Evolutionary conservation across 2,797 vertebrate species (phyloP).

Genomic region (Characodon lateralis): DNA sequence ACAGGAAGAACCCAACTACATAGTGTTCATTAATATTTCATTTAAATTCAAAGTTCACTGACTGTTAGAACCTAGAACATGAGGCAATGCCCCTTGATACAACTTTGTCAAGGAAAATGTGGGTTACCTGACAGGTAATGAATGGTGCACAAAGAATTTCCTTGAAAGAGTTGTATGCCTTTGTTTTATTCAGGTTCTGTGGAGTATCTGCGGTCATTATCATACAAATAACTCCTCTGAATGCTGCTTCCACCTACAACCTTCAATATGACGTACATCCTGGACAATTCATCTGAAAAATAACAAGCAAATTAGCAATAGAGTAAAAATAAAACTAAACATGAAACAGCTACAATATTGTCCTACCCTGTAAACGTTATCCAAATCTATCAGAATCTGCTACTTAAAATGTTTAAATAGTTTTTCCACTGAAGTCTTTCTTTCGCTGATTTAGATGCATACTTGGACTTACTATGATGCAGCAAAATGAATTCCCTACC

Average conservation of each 20-base stretch:
- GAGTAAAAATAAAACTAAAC: too few species aligned
- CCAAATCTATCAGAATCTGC: too few species aligned
- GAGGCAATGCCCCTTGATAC: background rate
- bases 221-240: background rate
- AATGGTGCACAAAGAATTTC: background rate
- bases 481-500: too few species aligned
- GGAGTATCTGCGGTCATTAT: background rate
- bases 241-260: background rate
- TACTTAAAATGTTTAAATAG: too few species aligned
- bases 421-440: too few species aligned
- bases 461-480: too few species aligned
- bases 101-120: background rate
- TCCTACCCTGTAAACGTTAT: too few species aligned
- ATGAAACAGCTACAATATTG: too few species aligned
- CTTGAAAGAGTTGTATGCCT: background rate
- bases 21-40: conserved; percentile 2
- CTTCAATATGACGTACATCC: too few species aligned
- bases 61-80: background rate
- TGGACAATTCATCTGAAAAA: too few species aligned
- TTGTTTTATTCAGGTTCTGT: background rate
- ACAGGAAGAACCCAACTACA: background rate
- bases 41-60: background rate
- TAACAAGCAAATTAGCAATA: too few species aligned
- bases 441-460: too few species aligned
- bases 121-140: background rate